These are phyloP conservation scores for Paratrypauchen microcephalus DNA, from an alignment of 2,797 vertebrate species.

Conservation along the genomic window DNA sequence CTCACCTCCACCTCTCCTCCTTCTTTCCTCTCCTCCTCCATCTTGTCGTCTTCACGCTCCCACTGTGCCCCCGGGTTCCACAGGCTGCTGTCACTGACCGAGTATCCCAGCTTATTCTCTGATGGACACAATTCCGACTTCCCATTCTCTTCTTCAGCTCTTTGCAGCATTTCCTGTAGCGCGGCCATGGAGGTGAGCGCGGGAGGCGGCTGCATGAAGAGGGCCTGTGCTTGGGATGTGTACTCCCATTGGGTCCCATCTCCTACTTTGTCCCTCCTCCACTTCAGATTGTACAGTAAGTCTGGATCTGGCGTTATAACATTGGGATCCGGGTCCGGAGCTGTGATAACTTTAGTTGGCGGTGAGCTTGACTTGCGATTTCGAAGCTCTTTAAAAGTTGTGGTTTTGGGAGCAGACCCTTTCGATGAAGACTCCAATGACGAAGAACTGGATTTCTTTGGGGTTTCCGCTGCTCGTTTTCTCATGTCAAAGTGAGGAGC, in stretches of 20 bases:
- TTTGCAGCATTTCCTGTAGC: slow-evolving; percentile 81
- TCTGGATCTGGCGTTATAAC: slow-evolving; percentile 80
- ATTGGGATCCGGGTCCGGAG: slow-evolving; percentile 75
- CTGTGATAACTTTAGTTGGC: slow-evolving; percentile 60
- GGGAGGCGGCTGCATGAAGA: slow-evolving; percentile 78
- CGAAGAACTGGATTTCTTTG: slow-evolving; percentile 47
- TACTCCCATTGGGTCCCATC: slow-evolving; percentile 81
- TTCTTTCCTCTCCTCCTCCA: slow-evolving; percentile 39
- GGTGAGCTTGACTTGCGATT: slow-evolving; percentile 77
- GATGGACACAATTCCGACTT: slow-evolving; percentile 51
- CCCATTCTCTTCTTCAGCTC: slow-evolving; percentile 76
- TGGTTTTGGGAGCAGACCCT: slow-evolving; percentile 74
- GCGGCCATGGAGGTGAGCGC: slow-evolving; percentile 76
- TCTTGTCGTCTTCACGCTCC: slow-evolving; percentile 39
- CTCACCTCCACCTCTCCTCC: slow-evolving; percentile 58
- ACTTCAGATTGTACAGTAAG: slow-evolving; percentile 81
- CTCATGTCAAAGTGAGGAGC: slow-evolving; percentile 44
- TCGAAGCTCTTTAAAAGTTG: slow-evolving; percentile 89
- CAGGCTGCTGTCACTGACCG: slow-evolving; percentile 65
- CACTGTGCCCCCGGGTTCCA: slow-evolving; percentile 56
- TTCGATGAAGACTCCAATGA: slow-evolving; percentile 46
- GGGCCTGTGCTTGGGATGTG: slow-evolving; percentile 79
- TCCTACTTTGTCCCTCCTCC: slow-evolving; percentile 75
- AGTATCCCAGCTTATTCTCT: slow-evolving; percentile 64
- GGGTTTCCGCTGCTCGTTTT: slow-evolving; percentile 48